Evolutionary conservation across 1,140 invertebrate genomes (phyloP), one percentile per base, ranked within the genome.

Genomic region (Drosophila sturtevanti): DNA sequence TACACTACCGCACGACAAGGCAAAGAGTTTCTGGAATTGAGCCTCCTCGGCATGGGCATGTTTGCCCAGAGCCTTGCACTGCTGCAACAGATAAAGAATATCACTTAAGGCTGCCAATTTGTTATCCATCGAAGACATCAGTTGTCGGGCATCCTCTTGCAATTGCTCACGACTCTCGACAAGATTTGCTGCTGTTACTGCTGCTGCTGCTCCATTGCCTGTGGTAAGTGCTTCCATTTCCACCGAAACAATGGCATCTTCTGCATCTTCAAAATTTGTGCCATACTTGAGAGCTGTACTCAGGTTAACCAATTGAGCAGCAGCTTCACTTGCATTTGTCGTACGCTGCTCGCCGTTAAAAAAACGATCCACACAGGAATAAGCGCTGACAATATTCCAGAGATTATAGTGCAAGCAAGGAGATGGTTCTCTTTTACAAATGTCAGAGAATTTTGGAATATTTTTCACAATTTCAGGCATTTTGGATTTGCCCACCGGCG

Each of bases 291-390:
- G 91, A 79, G 94, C 95, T 6, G 93, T 91, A 76, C 94, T 95
- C 14, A 96, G 87, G 61, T 93, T 92, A 1, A 95, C 86, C 18
- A 96, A 91, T 73, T 93, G 93, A 18, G 92, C 87, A 0, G 92
- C 86, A 9, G 93, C 93, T 90, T 96, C 95, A 4, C 92, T 77
- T 7, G 93, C 70, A 79, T 94, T 94, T 27, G 94, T 92, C 31
- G 94, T 92, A n/a, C 92, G 77, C 89, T 95, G 93, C 77, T 96
- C 95, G 21, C 95, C 96, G 82, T 95, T 95, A 75, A 95, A 96
- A 87, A 95, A 95, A 16, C 95, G 92, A 31, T 93, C 92, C 10
- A 93, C 93, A 61, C 95, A 95, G 1, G 93, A 93, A 87, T 96
- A 97, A 11, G 95, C 93, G 18, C 93, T 93, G 5, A 96, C 68